These are phyloP conservation scores for Xiphophorus birchmanni DNA, from an alignment of 2,797 vertebrate species.

Conservation along the genomic window DNA sequence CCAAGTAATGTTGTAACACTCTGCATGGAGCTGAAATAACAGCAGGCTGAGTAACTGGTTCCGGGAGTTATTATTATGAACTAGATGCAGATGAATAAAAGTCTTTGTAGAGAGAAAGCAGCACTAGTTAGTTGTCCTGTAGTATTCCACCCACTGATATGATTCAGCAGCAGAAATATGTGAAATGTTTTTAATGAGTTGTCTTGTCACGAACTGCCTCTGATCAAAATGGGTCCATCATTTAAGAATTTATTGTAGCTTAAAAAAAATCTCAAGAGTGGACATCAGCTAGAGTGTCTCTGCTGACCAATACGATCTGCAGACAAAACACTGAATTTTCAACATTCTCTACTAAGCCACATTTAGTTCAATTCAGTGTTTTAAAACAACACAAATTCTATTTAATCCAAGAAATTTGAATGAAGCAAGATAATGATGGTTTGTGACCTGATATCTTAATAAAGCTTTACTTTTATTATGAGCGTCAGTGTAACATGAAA, in stretches of 20 bases:
- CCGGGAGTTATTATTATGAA: neutral
- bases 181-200: neutral
- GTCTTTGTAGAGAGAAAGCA: neutral
- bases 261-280: neutral
- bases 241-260: neutral
- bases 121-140: neutral
- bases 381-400: neutral
- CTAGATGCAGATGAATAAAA: neutral
- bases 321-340: neutral
- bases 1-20: neutral
- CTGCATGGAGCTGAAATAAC: too few relatives aligned
- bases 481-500: neutral
- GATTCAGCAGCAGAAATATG: neutral
- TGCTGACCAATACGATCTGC: neutral
- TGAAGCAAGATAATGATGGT: neutral
- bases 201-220: neutral
- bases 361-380: neutral
- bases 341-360: neutral
- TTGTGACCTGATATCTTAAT: neutral
- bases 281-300: neutral
- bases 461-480: neutral
- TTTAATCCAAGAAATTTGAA: neutral
- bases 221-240: neutral
- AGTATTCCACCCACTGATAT: neutral
- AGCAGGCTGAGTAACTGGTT: neutral